Evolutionary conservation across 1,140 invertebrate genomes (phyloP), one percentile per base, ranked within the genome.

Genomic region (Hyposmocoma kahamanoa): DNA sequence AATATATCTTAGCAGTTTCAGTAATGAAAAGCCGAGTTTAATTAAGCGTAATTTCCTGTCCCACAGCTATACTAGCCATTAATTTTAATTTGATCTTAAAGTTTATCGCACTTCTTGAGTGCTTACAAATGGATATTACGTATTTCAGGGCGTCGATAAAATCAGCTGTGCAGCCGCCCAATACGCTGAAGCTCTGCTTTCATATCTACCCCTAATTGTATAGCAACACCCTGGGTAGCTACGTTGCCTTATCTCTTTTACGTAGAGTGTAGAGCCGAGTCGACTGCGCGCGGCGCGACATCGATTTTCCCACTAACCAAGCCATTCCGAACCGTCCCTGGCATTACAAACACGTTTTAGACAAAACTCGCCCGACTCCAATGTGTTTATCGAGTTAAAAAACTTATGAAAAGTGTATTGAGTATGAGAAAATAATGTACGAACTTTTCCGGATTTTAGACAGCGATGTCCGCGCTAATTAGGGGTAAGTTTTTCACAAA

Each of bases 271-370:
- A 63, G 56, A 62, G 62, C 59, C 53, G 58, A n/a, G n/a, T 52
- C 47, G 54, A 68, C 49, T 84, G 80, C 80, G 80, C 80, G 78
- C 78, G 76, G 68, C 78, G 74, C 62, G 53, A 53, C 67, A 84
- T 81, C 80, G 80, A 84, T 84, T 84, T 84, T 84, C 78, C 73
- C 74, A 67, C 67, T 49, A 72, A 76, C 75, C 73, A 79, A 77
- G 56, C 70, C 73, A 81, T 83, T 79, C 68, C 62, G 56, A 72
- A 72, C 67, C 66, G 66, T 65, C 73, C 68, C 67, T 72, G 66
- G 67, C 61, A 74, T 76, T 72, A 74, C 72, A 73, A 80, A 81
- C 77, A 79, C 79, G 73, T 78, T 73, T 47, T 50, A 51, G 44
- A 54, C 28, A 52, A 60, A 43, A 60, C 46, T 49, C 49, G 47